Conservation (phyloP, 2,888 invertebrate genomes). For the Nemotelus nigrinus region DNA sequence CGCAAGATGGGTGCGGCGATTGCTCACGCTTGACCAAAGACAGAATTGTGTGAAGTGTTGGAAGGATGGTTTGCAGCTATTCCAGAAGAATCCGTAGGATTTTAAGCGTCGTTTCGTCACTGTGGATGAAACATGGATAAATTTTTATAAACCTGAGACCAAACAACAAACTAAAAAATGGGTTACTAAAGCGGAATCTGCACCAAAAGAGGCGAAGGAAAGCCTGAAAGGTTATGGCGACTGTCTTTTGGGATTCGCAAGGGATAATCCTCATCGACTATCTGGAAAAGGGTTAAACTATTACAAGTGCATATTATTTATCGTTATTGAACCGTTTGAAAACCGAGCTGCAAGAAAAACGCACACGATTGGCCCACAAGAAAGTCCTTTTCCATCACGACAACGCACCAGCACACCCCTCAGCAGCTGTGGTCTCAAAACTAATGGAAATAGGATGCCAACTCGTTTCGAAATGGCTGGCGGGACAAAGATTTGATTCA, state of each 20-base stretch:
- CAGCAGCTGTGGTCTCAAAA: not conserved
- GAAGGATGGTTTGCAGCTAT: constrained; percentile 13
- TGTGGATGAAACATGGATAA: too few relatives aligned
- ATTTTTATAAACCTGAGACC: too few relatives aligned
- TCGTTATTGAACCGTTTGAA: constrained; percentile 20
- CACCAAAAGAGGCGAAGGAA: constrained; percentile 1
- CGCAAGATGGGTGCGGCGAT: not conserved
- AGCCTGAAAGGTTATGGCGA: constrained; percentile 16
- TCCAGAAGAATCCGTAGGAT: constrained; percentile 16
- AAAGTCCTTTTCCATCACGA: constrained; percentile 22
- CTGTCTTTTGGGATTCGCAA: constrained; percentile 17
- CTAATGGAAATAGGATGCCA: constrained; percentile 7
- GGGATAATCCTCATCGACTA: constrained; percentile 11
- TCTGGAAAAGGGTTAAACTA: constrained; percentile 18
- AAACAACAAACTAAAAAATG: constrained; percentile 3
- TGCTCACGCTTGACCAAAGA: too few relatives aligned
- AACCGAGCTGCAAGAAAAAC: constrained; percentile 10
- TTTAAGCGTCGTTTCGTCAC: too few relatives aligned
- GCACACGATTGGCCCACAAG: constrained; percentile 12
- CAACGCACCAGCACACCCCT: constrained; percentile 3
- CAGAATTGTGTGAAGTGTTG: constrained; percentile 9
- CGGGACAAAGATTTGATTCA: not conserved
- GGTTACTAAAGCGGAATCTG: constrained; percentile 20
- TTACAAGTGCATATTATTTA: constrained; percentile 10
- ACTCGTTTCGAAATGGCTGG: not conserved